These are phyloP conservation scores for Callosobruchus maculatus DNA, from an alignment of 2,888 invertebrate species.

Conservation along the genomic window DNA sequence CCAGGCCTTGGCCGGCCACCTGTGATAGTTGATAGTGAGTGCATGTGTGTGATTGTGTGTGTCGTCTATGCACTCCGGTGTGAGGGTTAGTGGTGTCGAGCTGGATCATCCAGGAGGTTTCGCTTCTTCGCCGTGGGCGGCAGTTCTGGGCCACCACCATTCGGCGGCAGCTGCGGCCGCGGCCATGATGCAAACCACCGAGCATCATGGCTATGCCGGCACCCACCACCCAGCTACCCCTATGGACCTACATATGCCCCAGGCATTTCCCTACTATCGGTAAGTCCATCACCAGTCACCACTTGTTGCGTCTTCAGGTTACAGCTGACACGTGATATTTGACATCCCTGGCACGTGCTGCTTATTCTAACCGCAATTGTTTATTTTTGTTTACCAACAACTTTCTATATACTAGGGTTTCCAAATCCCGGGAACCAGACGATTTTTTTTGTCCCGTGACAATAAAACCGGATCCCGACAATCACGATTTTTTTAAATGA, in stretches of 20 bases:
- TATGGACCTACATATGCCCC: slow-evolving; percentile 90
- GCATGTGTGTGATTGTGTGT: slow-evolving; percentile 30
- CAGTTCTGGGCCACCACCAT: slow-evolving; percentile 66
- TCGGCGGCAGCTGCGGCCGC: slow-evolving; percentile 47
- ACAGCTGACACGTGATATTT: slow-evolving; percentile 45
- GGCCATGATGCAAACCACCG: slow-evolving; percentile 49
- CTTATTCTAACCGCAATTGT: slow-evolving; percentile 10
- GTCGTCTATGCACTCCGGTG: slow-evolving; percentile 44
- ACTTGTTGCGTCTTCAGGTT: slow-evolving; percentile 48
- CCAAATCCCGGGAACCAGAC: no score
- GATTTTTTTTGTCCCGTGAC: no score
- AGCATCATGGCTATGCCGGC: slow-evolving; percentile 55
- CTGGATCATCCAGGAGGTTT: slow-evolving; percentile 75
- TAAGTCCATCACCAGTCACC: slow-evolving; percentile 48
- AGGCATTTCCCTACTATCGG: slow-evolving; percentile 90
- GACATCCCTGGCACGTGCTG: slow-evolving; percentile 42
- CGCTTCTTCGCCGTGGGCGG: slow-evolving; percentile 75
- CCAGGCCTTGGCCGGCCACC: not conserved
- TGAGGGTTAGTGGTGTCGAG: slow-evolving; percentile 43
- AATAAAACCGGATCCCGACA: no score
- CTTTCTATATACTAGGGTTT: no score
- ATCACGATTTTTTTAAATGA: no score
- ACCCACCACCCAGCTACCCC: slow-evolving; percentile 59
- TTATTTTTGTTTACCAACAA: not conserved
- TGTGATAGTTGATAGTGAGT: slow-evolving; percentile 16